These are phyloP conservation scores for Actinia equina DNA, from an alignment of 64 coral and sea anemone species.

Conservation along the genomic window DNA sequence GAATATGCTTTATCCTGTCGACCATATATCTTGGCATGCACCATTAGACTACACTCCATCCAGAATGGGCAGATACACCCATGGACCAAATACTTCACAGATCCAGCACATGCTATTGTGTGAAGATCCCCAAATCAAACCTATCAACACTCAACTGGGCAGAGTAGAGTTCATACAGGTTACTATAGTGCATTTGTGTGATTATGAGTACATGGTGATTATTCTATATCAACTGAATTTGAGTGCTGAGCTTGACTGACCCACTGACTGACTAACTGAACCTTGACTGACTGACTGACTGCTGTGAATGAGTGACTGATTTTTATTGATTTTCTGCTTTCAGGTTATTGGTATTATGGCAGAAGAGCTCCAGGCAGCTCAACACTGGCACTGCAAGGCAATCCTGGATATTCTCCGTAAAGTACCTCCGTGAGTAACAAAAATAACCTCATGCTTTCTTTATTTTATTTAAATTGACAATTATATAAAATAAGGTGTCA, in stretches of 20 bases:
- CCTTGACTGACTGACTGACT: too few species aligned
- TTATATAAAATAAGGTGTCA: neutral
- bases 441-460: neutral
- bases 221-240: neutral
- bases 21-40: conserved; percentile 92
- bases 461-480: neutral
- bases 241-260: too few species aligned
- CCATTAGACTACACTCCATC: conserved; percentile 88
- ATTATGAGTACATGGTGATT: too few species aligned
- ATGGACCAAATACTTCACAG: conserved; percentile 42
- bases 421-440: conserved; percentile 80
- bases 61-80: conserved; percentile 34
- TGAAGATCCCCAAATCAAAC: conserved; percentile 74
- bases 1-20: conserved; percentile 68
- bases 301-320: too few species aligned
- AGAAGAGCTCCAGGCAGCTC: conserved; percentile 91
- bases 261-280: too few species aligned
- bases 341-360: conserved; percentile 85
- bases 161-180: conserved; percentile 90
- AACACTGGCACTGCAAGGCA: conserved; percentile 90
- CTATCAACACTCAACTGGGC: conserved; percentile 56
- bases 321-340: neutral
- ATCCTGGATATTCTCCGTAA: conserved; percentile 71
- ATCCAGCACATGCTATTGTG: conserved; percentile 91
- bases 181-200: neutral